Conservation (phyloP, 2,888 invertebrate genomes). For the Acrobasis repandana region DNA sequence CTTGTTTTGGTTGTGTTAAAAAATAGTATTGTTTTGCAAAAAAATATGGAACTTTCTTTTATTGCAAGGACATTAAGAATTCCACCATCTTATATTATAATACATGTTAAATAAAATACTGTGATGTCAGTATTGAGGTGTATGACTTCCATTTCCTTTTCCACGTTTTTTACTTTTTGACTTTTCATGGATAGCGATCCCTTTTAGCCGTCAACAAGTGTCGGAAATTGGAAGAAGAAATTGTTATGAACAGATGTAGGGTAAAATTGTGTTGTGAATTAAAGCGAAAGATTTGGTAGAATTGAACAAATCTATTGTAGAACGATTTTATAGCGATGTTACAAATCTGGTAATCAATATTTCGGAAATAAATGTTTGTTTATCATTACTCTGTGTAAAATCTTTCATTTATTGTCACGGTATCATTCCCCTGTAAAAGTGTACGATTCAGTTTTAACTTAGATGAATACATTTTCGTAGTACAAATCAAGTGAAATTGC, state of each 20-base stretch:
- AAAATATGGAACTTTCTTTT: too few relatives aligned
- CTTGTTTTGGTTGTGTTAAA: too few relatives aligned
- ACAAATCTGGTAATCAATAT: not conserved
- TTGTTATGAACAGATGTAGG: conserved; percentile 8
- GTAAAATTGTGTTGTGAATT: conserved; percentile 7
- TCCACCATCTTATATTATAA: not conserved
- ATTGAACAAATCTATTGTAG: not conserved
- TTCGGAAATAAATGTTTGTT: not conserved
- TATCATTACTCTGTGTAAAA: not conserved
- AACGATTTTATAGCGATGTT: not conserved
- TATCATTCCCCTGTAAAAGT: conserved; percentile 32
- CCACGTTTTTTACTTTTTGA: not conserved
- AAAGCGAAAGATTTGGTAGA: not conserved
- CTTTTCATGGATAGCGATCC: not conserved
- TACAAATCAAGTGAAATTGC: conserved; percentile 52
- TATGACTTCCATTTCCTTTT: conserved; percentile 1
- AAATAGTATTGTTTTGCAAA: too few relatives aligned
- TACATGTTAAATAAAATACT: not conserved
- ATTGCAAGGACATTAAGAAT: too few relatives aligned
- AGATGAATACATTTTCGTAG: conserved; percentile 51
- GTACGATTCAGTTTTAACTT: conserved; percentile 49
- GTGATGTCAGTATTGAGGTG: conserved; percentile 7
- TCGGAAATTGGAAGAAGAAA: conserved; percentile 4
- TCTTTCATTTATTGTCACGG: conserved; percentile 8
- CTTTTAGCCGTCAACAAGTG: conserved; percentile 4